phyloP scores from a whole-genome alignment of 2,113 vertebrate species.

The Carassius auratus region DNA sequence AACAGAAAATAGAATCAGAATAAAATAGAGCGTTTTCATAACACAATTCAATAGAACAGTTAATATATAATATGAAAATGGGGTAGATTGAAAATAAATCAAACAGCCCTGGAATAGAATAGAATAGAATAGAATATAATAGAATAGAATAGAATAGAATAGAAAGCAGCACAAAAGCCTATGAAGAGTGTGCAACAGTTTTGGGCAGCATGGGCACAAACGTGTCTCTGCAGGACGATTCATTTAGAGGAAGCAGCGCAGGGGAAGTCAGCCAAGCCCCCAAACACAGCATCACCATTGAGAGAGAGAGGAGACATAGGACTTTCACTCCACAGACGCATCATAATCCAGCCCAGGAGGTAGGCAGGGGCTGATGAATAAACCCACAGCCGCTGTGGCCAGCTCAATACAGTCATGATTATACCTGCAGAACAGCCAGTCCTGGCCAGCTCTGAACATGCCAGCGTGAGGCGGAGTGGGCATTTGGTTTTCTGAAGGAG shows the following conservation, averaged over 20 bases:
- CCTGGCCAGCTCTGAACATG: slow-evolving; percentile 18
- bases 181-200: neutral
- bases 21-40: no score
- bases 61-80: no score
- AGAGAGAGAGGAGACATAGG: slow-evolving; percentile 6
- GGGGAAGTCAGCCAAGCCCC: slow-evolving; percentile 7
- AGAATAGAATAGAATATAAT: neutral
- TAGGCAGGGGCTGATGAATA: slow-evolving; percentile 33
- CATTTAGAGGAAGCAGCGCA: neutral
- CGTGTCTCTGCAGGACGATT: slow-evolving; percentile 37
- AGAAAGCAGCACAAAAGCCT: neutral
- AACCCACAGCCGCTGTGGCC: slow-evolving; percentile 21
- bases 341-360: slow-evolving; percentile 32
- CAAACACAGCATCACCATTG: neutral
- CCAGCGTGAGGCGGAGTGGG: slow-evolving; percentile 31
- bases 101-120: neutral
- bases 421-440: slow-evolving; percentile 27
- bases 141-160: slow-evolving; percentile 1
- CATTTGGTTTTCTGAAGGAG: slow-evolving; percentile 31
- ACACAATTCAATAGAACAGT: no score
- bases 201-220: slow-evolving; percentile 1
- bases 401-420: slow-evolving; percentile 42
- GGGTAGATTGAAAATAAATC: neutral
- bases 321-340: slow-evolving; percentile 34
- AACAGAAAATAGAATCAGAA: neutral